Conservation (phyloP, 23 tunicate genomes). For the Styela plicata region DNA sequence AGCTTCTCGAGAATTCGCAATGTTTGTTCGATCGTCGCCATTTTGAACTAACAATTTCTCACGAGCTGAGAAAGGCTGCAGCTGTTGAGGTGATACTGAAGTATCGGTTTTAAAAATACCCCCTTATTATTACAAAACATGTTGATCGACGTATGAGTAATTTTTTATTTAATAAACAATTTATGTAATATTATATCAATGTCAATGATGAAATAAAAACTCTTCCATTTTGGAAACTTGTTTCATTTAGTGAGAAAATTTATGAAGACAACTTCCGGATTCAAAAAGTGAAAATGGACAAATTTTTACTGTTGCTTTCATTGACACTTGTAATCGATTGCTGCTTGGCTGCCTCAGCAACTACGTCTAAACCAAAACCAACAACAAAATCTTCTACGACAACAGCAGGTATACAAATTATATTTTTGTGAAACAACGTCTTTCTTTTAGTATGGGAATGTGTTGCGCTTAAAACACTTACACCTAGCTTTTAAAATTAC, state of each 20-base stretch:
- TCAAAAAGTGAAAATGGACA: neutral
- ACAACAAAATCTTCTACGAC: neutral
- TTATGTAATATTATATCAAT: too few species aligned
- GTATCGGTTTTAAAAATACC: too few species aligned
- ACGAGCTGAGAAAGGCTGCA: neutral
- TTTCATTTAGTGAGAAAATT: neutral
- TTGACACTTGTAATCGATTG: neutral
- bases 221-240: neutral
- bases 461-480: too few species aligned
- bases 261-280: neutral
- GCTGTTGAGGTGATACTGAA: neutral
- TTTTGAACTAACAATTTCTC: neutral
- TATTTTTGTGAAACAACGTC: too few species aligned
- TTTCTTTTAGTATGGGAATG: too few species aligned
- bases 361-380: neutral
- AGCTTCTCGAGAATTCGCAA: too few species aligned
- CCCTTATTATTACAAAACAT: too few species aligned
- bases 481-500: too few species aligned
- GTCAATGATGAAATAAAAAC: too few species aligned
- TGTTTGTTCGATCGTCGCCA: neutral
- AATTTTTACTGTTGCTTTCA: neutral
- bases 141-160: too few species aligned
- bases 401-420: too few species aligned
- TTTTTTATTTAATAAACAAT: too few species aligned
- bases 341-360: neutral